Conservation (phyloP, 1,140 invertebrate species). For the Drosophila kepulauana region DNA sequence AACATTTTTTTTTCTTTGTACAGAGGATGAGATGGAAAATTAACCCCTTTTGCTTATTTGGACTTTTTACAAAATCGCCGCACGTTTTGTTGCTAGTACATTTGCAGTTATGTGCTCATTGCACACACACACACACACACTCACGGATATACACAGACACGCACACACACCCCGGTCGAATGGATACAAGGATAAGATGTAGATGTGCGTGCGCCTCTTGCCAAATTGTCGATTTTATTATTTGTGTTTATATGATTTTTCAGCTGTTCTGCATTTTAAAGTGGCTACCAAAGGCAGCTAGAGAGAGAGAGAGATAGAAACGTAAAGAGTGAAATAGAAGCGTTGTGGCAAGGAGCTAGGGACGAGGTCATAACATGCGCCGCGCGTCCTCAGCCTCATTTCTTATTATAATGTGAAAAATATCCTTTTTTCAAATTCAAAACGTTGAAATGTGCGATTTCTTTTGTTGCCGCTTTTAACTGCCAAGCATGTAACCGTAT, state of each 20-base stretch:
- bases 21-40: slow-evolving; percentile 4
- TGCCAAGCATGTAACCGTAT: slow-evolving; percentile 33
- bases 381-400: slow-evolving; percentile 78
- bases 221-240: slow-evolving; percentile 84
- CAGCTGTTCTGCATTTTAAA: slow-evolving; percentile 84
- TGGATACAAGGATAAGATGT: slow-evolving; percentile 43
- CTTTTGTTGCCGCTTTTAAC: slow-evolving; percentile 74
- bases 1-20: too few species aligned
- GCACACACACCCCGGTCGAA: slow-evolving; percentile 19
- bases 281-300: slow-evolving; percentile 39
- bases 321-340: not conserved
- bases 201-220: slow-evolving; percentile 74
- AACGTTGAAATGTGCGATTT: slow-evolving; percentile 78
- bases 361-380: slow-evolving; percentile 57
- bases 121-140: slow-evolving; percentile 45
- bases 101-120: slow-evolving; percentile 79
- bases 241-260: slow-evolving; percentile 84
- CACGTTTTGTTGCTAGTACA: slow-evolving; percentile 82
- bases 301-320: not conserved
- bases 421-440: slow-evolving; percentile 82
- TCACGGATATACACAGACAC: slow-evolving; percentile 24
- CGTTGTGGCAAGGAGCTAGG: not conserved
- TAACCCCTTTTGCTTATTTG: slow-evolving; percentile 24
- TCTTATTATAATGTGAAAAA: slow-evolving; percentile 84
- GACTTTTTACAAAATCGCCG: slow-evolving; percentile 70